phyloP scores from a whole-genome alignment of 1,140 invertebrate genomes.

The Drosophila mojavensis region DNA sequence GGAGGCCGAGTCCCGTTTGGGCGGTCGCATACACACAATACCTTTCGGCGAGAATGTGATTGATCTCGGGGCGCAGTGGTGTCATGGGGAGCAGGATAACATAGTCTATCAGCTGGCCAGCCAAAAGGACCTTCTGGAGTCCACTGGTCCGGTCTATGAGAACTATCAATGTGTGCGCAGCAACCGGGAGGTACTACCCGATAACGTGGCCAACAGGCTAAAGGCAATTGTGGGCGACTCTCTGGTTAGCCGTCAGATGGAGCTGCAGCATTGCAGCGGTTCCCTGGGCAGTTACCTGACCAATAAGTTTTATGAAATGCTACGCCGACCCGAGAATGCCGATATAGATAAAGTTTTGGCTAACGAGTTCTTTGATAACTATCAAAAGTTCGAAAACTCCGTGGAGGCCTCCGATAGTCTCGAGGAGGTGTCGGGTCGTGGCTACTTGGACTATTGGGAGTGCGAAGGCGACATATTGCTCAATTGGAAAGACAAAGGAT shows the following conservation, averaged over 20 bases:
- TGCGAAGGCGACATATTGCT: slow-evolving; percentile 87
- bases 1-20: slow-evolving; percentile 90
- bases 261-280: slow-evolving; percentile 72
- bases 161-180: slow-evolving; percentile 82
- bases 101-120: slow-evolving; percentile 88
- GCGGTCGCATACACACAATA: slow-evolving; percentile 88
- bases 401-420: slow-evolving; percentile 87
- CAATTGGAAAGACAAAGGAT: slow-evolving; percentile 88
- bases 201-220: slow-evolving; percentile 65
- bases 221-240: slow-evolving; percentile 78
- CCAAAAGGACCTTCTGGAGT: slow-evolving; percentile 85
- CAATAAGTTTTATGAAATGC: slow-evolving; percentile 76
- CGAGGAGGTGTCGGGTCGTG: slow-evolving; percentile 86
- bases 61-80: slow-evolving; percentile 92
- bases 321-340: slow-evolving; percentile 68
- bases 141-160: slow-evolving; percentile 70
- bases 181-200: slow-evolving; percentile 81
- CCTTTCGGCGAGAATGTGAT: slow-evolving; percentile 87
- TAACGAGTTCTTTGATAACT: slow-evolving; percentile 85
- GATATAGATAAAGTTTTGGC: slow-evolving; percentile 80
- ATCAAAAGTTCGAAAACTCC: slow-evolving; percentile 86
- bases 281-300: slow-evolving; percentile 85
- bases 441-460: slow-evolving; percentile 85
- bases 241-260: slow-evolving; percentile 66
- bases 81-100: slow-evolving; percentile 92